Conservation (phyloP, 2,888 invertebrate species). For the Tridacna crocea region DNA sequence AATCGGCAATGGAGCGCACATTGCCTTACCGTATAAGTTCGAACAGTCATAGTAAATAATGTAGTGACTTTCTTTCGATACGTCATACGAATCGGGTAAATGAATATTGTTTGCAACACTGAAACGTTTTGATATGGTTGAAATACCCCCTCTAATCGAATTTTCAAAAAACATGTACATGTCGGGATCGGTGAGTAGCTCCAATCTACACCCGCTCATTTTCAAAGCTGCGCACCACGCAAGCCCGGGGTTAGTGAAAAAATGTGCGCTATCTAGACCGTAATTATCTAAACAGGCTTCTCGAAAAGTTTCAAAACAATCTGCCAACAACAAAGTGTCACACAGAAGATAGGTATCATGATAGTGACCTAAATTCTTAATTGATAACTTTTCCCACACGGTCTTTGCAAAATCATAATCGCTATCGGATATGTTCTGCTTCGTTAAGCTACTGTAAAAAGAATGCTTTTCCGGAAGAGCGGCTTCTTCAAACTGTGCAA, state of each 20-base stretch:
- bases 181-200: conserved; percentile 19
- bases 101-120: conserved; percentile 13
- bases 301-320: conserved; percentile 12
- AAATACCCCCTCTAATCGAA: conserved; percentile 8
- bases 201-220: conserved; percentile 1
- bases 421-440: not conserved
- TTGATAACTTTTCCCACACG: conserved; percentile 4
- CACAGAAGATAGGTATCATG: conserved; percentile 7
- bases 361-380: conserved; percentile 20
- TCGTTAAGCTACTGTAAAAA: conserved; percentile 16
- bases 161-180: conserved; percentile 18
- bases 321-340: not conserved
- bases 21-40: conserved; percentile 13
- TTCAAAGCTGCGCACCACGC: conserved; percentile 15
- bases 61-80: conserved; percentile 3
- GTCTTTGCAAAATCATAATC: conserved; percentile 26
- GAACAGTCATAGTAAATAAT: conserved; percentile 9
- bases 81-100: not conserved
- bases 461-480: conserved; percentile 11
- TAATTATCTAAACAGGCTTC: not conserved
- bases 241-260: not conserved
- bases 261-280: conserved; percentile 10
- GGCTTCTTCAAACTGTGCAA: conserved; percentile 18
- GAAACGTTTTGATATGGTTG: not conserved
- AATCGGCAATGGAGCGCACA: not conserved